Evolutionary conservation across 2,888 invertebrate genomes (phyloP).

Genomic region (Carabus problematicus): DNA sequence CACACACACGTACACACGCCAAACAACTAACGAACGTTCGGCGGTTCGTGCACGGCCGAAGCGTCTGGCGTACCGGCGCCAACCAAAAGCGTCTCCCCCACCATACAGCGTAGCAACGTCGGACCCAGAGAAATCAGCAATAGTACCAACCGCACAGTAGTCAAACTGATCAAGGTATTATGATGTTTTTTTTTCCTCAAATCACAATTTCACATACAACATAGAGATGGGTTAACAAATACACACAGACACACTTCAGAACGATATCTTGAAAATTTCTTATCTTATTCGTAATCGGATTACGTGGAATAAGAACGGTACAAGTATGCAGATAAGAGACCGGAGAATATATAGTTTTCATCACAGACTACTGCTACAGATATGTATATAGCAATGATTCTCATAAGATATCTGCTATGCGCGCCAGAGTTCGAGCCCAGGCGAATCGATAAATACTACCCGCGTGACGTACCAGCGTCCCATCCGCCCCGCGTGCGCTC

Average conservation of each 20-base stretch:
- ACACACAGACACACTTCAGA: too few species aligned
- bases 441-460: too few species aligned
- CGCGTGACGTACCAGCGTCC: too few species aligned
- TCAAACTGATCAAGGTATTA: conserved; percentile 17
- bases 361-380: too few species aligned
- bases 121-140: conserved; percentile 5
- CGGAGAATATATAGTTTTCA: background rate
- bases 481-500: too few species aligned
- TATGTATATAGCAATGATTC: too few species aligned
- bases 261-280: background rate
- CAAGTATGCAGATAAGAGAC: background rate
- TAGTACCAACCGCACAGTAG: conserved; percentile 22
- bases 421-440: too few species aligned
- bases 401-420: too few species aligned
- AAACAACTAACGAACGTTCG: background rate
- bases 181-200: background rate
- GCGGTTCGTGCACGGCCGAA: background rate
- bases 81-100: background rate
- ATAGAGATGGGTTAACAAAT: too few species aligned
- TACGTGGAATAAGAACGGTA: background rate
- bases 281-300: background rate
- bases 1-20: conserved; percentile 15
- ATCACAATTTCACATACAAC: background rate
- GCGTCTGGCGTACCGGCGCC: background rate
- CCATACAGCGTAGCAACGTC: conserved; percentile 8